phyloP scores from a whole-genome alignment of 2,888 invertebrate genomes.

The Graphium colonna region DNA sequence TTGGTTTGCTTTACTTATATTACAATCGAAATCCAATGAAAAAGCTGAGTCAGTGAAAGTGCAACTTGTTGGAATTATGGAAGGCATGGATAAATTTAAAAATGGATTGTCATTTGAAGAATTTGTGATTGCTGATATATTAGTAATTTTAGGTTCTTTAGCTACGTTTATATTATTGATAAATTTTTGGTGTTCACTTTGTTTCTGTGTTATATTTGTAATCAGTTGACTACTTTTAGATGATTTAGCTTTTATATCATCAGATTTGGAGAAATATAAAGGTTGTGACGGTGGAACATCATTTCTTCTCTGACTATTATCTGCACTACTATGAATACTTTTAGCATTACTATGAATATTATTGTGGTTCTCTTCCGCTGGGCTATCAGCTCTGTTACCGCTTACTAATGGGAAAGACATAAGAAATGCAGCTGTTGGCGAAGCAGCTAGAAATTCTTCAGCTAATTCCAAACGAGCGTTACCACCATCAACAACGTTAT shows the following conservation, averaged over 20 bases:
- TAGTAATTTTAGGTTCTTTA: conserved; percentile 40
- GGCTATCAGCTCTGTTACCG: conserved; percentile 74
- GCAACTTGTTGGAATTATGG: conserved; percentile 55
- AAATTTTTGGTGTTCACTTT: conserved; percentile 47
- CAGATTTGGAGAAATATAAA: conserved; percentile 50
- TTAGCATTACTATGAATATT: conserved; percentile 39
- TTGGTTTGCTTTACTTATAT: conserved; percentile 55
- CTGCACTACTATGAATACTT: conserved; percentile 35
- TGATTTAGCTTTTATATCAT: conserved; percentile 39
- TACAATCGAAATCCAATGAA: conserved; percentile 67
- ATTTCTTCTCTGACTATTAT: conserved; percentile 31
- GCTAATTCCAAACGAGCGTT: conserved; percentile 80
- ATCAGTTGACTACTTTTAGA: conserved; percentile 38
- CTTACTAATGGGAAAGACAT: conserved; percentile 87
- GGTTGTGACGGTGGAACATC: conserved; percentile 43
- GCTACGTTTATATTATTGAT: conserved; percentile 39
- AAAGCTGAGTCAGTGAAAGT: conserved; percentile 54
- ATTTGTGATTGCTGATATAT: conserved; percentile 31
- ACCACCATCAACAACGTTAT: conserved; percentile 69
- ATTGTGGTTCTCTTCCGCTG: conserved; percentile 58
- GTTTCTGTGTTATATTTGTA: conserved; percentile 40
- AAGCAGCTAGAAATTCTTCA: conserved; percentile 76
- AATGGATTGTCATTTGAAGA: conserved; percentile 63
- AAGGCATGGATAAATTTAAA: conserved; percentile 60
- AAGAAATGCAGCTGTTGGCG: conserved; percentile 88